Evolutionary conservation across 2,797 vertebrate genomes (phyloP), one percentile per base, ranked within the genome.

Genomic region (Hipposideros larvatus): DNA sequence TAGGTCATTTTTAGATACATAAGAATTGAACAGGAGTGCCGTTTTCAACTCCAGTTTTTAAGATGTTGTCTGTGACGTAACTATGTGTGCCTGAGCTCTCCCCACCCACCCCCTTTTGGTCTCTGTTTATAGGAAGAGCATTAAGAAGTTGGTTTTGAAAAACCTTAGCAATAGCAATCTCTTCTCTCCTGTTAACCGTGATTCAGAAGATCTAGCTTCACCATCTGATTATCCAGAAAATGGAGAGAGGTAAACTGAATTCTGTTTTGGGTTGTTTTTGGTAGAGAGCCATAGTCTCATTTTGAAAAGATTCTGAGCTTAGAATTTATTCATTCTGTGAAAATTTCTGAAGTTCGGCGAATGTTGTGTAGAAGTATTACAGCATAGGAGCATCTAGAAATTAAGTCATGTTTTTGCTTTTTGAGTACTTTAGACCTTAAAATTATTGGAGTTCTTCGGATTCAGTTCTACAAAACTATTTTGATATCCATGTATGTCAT

Each of bases 111-210:
- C 65, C 9, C 46, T 37, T 19, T 96, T 66, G 18, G 1, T 96
- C 57, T 78, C 51, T 92, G 0, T 57, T 63, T 97, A 41, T 77
- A 99, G 99, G 98, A 99, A 99, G 95, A 99, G 99, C 98, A 99
- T 99, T 97, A 99, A 99, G 98, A 99, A 99, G 73, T 98, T 99
- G 90, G 99, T 99, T 51, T 98, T 99, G 98, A 99, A 99, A 98
- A 99, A 99, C 97, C 98, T 99, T 74, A 99, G 98, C 87, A 98
- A 97, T 95, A 99, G 98, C 98, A 99, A 97, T 57, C 98, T 99
- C 55, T 99, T 99, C 98, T 99, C 99, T 4, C 99, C 99, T 0
- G 77, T 98, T 77, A 99, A 71, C 97, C 98, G 98, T 7, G 99
- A 99, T 53, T 97, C 98, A 0, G 99, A 99, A 5, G 99, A 99